Base-by-base conservation (phyloP, 2,113 vertebrate genomes). In the Eleginops maclovinus region DNA sequence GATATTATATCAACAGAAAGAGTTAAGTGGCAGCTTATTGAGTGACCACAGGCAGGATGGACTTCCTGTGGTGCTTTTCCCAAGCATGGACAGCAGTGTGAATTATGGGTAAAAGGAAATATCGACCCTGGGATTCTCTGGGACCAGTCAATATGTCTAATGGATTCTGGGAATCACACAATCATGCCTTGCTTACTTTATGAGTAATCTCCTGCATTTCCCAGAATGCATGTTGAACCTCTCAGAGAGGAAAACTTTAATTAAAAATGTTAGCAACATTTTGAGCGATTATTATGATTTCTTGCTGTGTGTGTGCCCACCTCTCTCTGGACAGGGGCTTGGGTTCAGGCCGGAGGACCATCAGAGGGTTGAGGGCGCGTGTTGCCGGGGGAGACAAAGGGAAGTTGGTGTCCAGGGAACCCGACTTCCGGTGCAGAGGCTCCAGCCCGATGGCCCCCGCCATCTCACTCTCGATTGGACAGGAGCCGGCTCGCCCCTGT, bases 321-420 rank as follows among this genome's bases (percentile, higher is more conserved):
- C 98, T 97, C 92, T 99, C 98, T 88, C 98, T 93, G 50, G 96
- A 96, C 84, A 99, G 93, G 1, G 96, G 96, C 88, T 98, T 99
- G 75, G 96, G 96, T 76, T 99, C 97, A 1, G 98, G 97, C 19
- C 94, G 93, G 69, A 97, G 91, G 89, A 96, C 96, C 81, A 96
- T 95, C 93, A 97, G 93, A 53, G 95, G 95, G 56, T 94, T 96
- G 69, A 94, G 91, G 0, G 94, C 79, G 17, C 97, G 96, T 31
- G 96, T 94, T 62, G 96, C 87, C 4, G 96, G 96, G 17, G 97
- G 97, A n/a, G 96, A 96, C 89, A 95, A 88, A 17, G 96, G 95
- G 89, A 99, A 97, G 94, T 97, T 98, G 72, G 98, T 97, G 92
- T 99, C 98, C 94, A 99, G 95, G 22, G 98, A 99, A 31, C 98